Percentiles rank a stretch among this genome's conserved stretches.
phyloP scores from a whole-genome alignment of 2,797 vertebrate species.

The Malacoraja senta region DNA sequence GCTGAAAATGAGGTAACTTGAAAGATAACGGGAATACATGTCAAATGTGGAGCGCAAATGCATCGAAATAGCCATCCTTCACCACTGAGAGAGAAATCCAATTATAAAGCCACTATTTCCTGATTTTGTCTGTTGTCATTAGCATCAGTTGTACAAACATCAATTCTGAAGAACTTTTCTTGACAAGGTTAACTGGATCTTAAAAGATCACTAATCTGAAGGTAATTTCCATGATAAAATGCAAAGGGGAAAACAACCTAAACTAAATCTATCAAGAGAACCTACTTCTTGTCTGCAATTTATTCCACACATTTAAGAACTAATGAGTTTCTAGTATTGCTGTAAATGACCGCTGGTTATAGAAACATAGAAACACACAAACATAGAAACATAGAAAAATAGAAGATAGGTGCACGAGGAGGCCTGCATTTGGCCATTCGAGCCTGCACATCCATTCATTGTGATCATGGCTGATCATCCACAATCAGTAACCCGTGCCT shows the following conservation, averaged over 20 bases:
- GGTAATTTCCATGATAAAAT: background rate
- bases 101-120: background rate
- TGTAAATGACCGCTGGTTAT: background rate
- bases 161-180: background rate
- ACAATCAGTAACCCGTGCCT: too few relatives aligned
- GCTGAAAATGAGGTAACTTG: background rate
- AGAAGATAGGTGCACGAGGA: too few relatives aligned
- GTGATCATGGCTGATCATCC: too few relatives aligned
- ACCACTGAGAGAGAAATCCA: background rate
- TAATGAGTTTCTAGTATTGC: background rate
- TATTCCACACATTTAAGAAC: background rate
- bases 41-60: background rate
- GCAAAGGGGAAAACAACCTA: background rate
- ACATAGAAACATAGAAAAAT: too few relatives aligned
- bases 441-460: too few relatives aligned
- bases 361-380: too few relatives aligned
- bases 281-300: background rate
- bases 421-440: too few relatives aligned
- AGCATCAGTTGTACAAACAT: background rate
- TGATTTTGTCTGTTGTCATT: background rate
- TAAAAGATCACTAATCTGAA: background rate
- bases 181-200: background rate
- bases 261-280: background rate
- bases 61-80: background rate
- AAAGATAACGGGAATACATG: background rate